phyloP scores from a whole-genome alignment of 2,797 vertebrate species.

The Chaetophractus vellerosus region DNA sequence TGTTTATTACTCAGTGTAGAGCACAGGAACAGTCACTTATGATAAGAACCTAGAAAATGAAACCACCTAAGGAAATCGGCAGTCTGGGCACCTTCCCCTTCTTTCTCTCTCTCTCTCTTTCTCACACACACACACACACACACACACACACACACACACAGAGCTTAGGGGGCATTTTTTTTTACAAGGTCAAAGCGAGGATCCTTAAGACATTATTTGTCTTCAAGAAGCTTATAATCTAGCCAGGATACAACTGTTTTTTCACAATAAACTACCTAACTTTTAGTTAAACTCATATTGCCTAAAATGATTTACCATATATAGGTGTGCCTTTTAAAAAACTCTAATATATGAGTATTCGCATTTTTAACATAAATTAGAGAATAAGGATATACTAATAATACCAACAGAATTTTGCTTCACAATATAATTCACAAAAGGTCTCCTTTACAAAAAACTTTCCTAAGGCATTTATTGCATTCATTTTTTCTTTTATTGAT shows the following conservation, averaged over 20 bases:
- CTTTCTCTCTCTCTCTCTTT: too few relatives aligned
- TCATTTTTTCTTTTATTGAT: constrained; percentile 47
- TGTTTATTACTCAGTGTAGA: constrained; percentile 66
- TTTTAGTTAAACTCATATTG: constrained; percentile 55
- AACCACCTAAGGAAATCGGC: neutral
- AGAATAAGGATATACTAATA: constrained; percentile 34
- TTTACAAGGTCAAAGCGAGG: neutral
- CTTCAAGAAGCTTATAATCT: constrained; percentile 72
- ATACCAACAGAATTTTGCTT: neutral
- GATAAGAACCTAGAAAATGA: neutral
- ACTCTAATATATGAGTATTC: neutral
- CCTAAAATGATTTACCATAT: constrained; percentile 67
- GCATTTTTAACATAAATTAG: constrained; percentile 51
- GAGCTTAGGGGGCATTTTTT: neutral
- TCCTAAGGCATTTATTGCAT: constrained; percentile 10
- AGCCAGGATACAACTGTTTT: neutral
- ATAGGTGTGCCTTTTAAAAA: constrained; percentile 14
- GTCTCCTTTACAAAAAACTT: constrained; percentile 36
- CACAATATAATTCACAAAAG: constrained; percentile 55
- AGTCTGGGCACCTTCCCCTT: neutral
- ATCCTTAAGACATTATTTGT: neutral
- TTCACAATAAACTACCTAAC: constrained; percentile 55
- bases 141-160: neutral
- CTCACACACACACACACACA: neutral
- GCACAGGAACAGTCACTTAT: constrained; percentile 15